Base-by-base conservation (phyloP, 2,113 vertebrate genomes). In the Xenopus tropicalis region DNA sequence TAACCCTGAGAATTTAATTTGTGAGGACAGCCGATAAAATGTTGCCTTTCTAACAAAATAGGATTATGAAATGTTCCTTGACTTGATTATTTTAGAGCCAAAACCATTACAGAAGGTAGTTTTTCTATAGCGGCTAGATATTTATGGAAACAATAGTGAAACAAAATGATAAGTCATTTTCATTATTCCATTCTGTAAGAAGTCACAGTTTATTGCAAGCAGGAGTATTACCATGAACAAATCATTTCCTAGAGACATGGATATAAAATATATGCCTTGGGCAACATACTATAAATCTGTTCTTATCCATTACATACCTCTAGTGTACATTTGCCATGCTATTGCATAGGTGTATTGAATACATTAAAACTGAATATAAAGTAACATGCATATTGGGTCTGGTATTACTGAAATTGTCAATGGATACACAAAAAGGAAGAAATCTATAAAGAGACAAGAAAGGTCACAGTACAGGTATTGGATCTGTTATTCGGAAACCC, bases 1-100 rank as follows among this genome's bases (percentile, higher is more conserved):
- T 23, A 61, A 61, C 42, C 56, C 14, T 70, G 37, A 14, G 43
- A 61, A 70, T 70, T 46, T 59, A 46, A 70, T 70, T 44, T 61
- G 21, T 17, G 69, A 16, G 57, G 69, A 59, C 25, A n/a, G 21
- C 20, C 44, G 43, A 61, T 70, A 61, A 24, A 70, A 70, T 70
- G 69, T 48, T 46, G 56, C 56, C 58, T 70, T 70, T 70, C 24
- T 8, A 19, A 23, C 64, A 21, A 52, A 69, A 58, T 58, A 22
- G 54, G 67, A 69, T 69, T 69, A 42, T 44, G 23, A 69, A 17
- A 57, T 69, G 56, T 69, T 25, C 42, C 19, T 19, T 66, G 29
- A 69, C 19, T 69, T 57, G 67, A 69, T 56, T 54, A 68, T 11
- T 48, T 56, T 52, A 69, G 29, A 69, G 25, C 52, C 29, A 24